Evolutionary conservation across 92 coral and sea anemone species (phyloP), one percentile per base, ranked within the genome.

Genomic region (Siderastrea siderea): DNA sequence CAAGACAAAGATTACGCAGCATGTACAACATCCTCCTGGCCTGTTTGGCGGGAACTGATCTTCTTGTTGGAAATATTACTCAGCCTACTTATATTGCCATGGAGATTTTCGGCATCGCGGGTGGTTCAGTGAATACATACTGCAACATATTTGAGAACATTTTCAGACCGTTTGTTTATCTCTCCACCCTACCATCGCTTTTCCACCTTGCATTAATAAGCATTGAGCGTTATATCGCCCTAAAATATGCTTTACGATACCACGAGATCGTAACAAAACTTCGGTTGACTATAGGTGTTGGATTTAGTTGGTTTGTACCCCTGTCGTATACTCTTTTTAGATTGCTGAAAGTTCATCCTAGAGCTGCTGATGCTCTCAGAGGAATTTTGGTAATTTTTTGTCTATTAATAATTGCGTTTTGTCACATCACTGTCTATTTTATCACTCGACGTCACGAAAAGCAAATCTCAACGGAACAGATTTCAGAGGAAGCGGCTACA

Each of bases 41-140:
- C 16, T 80, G 49, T 13, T 68, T 80, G 63, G 84, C 84, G 50
- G 73, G 60, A 38, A 52, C 74, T 62, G 84, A 65, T 64, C 73
- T 64, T 26, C 63, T 80, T 5, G 14, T 52, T 38, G 84, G 74
- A 50, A 2, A 50, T 4, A 17, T 43, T 3, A 19, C 63, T 66
- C 19, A 13, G 3, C 84, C 84, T 4, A 19, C 17, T 3, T 19
- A 43, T 38, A 66, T 80, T 53, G 64, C 74, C 17, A 38, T 5
- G 1, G 84, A 66, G 62, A 65, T 64, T 45, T 77, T 77, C 19
- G 68, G 38, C 44, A 45, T 77, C 9, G 52, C 54, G 59, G 68
- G 46, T 55, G 80, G 81, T 47, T 77, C 81, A 45, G 68, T 58
- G 43, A n/a, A 13, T 9, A 15, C 54, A 6, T 77, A 77, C 68